These are phyloP conservation scores for Orthosia gothica DNA, from an alignment of 2,888 invertebrate genomes.

Conservation along the genomic window DNA sequence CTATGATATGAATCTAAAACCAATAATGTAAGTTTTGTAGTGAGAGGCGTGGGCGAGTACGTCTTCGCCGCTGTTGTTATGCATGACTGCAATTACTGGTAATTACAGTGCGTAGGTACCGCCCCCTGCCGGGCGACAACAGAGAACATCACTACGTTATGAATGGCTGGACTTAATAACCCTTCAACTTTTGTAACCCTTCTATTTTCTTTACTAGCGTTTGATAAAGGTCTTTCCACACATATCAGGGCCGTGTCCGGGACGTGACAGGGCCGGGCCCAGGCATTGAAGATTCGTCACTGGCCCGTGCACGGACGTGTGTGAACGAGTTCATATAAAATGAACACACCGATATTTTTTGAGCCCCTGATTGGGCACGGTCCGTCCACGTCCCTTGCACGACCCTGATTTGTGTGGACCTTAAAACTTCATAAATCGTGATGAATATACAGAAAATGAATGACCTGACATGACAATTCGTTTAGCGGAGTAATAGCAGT, in stretches of 20 bases:
- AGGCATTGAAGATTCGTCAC: too few relatives aligned
- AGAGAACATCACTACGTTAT: conserved; percentile 37
- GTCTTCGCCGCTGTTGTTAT: conserved; percentile 52
- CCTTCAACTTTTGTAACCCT: conserved; percentile 23
- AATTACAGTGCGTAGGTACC: conserved; percentile 75
- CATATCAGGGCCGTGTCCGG: too few relatives aligned
- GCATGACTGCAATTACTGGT: conserved; percentile 81
- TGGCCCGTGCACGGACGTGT: too few relatives aligned
- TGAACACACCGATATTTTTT: too few relatives aligned
- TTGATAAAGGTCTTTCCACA: too few relatives aligned
- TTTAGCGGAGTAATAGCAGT: neutral
- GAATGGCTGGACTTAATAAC: conserved; percentile 66
- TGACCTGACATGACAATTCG: conserved; percentile 8
- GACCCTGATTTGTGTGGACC: too few relatives aligned
- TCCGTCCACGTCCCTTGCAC: too few relatives aligned
- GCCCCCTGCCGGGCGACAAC: conserved; percentile 73
- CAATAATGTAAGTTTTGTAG: conserved; percentile 54
- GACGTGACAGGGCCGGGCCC: too few relatives aligned
- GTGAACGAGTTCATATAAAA: too few relatives aligned
- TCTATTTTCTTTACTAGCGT: conserved; percentile 21
- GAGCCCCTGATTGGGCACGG: too few relatives aligned
- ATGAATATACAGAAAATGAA: conserved; percentile 35
- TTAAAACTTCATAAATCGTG: conserved; percentile 2
- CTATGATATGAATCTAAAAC: conserved; percentile 42
- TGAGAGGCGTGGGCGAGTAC: conserved; percentile 49